Base-by-base conservation (phyloP, 2,888 invertebrate species). In the Pachydiplax longipennis region DNA sequence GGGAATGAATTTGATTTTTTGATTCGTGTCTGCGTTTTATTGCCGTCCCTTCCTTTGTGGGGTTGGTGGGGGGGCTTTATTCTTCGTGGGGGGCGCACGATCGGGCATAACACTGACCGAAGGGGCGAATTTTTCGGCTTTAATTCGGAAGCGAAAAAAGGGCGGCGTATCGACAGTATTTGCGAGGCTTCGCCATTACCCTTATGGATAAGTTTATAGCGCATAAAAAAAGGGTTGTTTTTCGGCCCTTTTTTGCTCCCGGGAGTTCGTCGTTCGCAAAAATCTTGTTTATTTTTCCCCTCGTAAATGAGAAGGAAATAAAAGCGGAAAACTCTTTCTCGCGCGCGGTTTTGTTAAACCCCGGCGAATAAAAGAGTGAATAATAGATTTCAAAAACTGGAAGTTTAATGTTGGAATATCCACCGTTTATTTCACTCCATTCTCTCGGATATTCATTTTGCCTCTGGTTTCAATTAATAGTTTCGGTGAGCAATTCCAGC, bases 1-100 rank as follows among this genome's bases (percentile, higher is more conserved):
- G 61, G 40, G 58, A 58, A 61, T 58, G 83, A 83, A 83, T 83
- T 83, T 58, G 83, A 87, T 87, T 87, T 87, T 87, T 87, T 87
- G 87, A 87, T 87, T 87, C 87, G 87, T 87, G 87, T 87, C 87
- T 87, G 87, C 87, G 87, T 87, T 87, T 87, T 87, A 87, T 87
- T 87, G 65, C 87, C 87, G 58, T 35, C 83, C 53, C 58, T 83
- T 83, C 83, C 35, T 83, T 83, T 83, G 83, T 83, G 58, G 13
- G 53, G 15, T 53, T 83, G 83, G 83, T 31, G 53, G 35, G 83
- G 18, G 35, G 35, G 58, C 35, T 87, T 61, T 61, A 65, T 87
- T 37, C 6, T 87, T 65, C 37, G 87, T 15, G 61, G 22, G 87
- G 35, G 81, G 35, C 18, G 58, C 53, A 53, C 53, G 35, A 58